Conservation (phyloP, 2,888 invertebrate species). For the Callimorpha dominula region DNA sequence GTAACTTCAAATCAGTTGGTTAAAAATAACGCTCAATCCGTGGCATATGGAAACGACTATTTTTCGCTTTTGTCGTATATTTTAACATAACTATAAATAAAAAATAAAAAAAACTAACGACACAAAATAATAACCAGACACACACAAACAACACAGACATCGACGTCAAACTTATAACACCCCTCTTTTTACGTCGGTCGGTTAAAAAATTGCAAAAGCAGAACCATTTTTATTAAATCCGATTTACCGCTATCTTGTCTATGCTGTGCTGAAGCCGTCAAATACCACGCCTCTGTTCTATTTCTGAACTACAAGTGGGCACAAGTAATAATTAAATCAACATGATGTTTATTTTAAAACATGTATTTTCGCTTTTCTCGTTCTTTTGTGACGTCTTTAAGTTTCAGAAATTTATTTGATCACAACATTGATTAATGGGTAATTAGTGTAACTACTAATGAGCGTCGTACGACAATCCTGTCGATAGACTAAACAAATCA, state of each 20-base stretch:
- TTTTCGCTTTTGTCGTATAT: not conserved
- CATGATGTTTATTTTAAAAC: conserved; percentile 10
- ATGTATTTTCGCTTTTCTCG: not conserved
- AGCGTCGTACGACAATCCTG: conserved; percentile 17
- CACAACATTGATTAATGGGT: not conserved
- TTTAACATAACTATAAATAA: too few species aligned
- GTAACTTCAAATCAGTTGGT: too few species aligned
- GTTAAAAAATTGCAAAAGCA: not conserved
- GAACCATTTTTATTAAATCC: not conserved
- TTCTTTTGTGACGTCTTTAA: not conserved
- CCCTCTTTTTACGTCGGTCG: too few species aligned
- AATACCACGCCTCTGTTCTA: conserved; percentile 10
- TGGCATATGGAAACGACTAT: not conserved
- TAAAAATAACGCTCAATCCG: not conserved
- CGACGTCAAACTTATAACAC: too few species aligned
- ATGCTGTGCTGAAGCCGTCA: not conserved
- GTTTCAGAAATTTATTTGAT: not conserved
- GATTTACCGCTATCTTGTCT: not conserved
- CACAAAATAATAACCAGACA: too few species aligned
- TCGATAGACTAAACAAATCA: conserved; percentile 20
- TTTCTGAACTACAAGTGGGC: conserved; percentile 13
- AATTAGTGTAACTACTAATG: conserved; percentile 22
- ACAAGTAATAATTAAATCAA: conserved; percentile 13
- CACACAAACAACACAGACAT: too few species aligned
- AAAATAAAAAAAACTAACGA: too few species aligned